Evolutionary conservation across 2,797 vertebrate species (phyloP).

Genomic region (Leuciscus waleckii): DNA sequence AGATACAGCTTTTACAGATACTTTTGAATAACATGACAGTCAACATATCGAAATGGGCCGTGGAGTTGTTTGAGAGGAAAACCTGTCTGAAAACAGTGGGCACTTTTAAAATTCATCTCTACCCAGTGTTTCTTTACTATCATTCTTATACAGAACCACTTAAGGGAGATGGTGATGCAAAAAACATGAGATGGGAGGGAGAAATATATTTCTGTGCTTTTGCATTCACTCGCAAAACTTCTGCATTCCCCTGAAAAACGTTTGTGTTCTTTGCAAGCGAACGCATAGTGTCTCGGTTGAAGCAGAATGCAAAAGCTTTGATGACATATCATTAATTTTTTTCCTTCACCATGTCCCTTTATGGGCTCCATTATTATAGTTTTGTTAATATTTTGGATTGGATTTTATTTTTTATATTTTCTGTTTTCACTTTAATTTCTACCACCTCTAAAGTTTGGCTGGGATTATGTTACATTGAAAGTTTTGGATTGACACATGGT

Average conservation of each 20-base stretch:
- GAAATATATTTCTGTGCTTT: background rate
- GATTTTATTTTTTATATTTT: background rate
- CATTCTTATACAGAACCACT: background rate
- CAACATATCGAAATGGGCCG: no score
- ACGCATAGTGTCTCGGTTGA: no score
- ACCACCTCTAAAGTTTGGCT: conserved; percentile 57
- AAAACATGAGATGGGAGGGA: background rate
- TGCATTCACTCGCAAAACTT: background rate
- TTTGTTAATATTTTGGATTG: background rate
- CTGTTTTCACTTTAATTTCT: background rate
- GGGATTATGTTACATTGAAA: conserved; percentile 52
- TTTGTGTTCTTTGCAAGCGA: background rate
- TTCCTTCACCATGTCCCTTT: background rate
- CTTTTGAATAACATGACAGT: background rate
- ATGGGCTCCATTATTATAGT: background rate
- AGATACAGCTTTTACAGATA: no score
- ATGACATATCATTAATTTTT: background rate
- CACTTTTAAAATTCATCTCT: no score
- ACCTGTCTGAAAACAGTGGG: background rate
- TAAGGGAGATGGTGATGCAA: background rate
- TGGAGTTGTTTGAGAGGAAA: background rate
- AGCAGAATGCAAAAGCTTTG: background rate
- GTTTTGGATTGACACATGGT: conserved; percentile 41
- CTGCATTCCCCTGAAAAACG: background rate
- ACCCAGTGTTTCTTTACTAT: background rate